Conservation (phyloP, 2,888 invertebrate species). For the Quadroppia sp. region DNA sequence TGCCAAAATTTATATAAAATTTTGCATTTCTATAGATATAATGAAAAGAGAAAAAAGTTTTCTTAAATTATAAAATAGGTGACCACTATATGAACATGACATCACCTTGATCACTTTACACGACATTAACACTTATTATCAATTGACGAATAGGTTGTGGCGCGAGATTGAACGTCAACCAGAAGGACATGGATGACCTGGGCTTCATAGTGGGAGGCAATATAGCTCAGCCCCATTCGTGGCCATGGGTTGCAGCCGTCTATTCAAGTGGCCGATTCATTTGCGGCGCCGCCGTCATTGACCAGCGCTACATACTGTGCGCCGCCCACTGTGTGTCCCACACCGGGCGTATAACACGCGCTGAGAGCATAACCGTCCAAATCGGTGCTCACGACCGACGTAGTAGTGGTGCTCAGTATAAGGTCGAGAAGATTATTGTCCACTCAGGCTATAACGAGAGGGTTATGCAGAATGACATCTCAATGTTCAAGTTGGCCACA, state of each 20-base stretch:
- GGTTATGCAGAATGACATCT: conserved; percentile 36
- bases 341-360: neutral
- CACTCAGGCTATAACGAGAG: conserved; percentile 34
- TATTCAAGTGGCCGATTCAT: conserved; percentile 4
- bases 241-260: conserved; percentile 33
- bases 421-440: conserved; percentile 16
- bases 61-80: too few species aligned
- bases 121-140: neutral
- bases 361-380: neutral
- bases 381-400: neutral
- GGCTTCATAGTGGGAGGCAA: conserved; percentile 34
- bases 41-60: too few species aligned
- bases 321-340: conserved; percentile 40
- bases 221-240: conserved; percentile 19
- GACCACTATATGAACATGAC: too few species aligned
- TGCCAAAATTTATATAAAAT: too few species aligned
- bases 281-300: conserved; percentile 39
- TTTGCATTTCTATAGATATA: too few species aligned
- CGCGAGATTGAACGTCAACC: neutral
- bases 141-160: neutral
- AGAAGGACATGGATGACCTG: neutral
- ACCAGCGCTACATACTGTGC: conserved; percentile 28
- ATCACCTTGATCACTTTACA: too few species aligned
- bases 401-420: neutral
- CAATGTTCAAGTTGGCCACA: conserved; percentile 5